These are phyloP conservation scores for Serranus cabrilla DNA, from an alignment of 2,797 vertebrate genomes.

Conservation along the genomic window DNA sequence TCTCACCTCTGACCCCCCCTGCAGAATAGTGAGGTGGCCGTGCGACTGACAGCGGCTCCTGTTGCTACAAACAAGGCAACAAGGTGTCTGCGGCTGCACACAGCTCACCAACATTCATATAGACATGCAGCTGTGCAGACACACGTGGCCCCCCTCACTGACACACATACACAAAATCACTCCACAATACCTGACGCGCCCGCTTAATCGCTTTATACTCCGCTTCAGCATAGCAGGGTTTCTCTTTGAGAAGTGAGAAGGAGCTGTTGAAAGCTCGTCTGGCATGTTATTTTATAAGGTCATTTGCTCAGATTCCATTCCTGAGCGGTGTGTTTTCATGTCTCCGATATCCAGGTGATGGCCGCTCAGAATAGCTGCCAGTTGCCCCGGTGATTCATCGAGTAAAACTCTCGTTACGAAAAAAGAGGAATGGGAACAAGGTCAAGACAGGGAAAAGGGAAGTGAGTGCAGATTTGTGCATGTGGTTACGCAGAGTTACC, in stretches of 20 bases:
- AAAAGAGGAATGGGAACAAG: background rate
- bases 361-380: slow-evolving; percentile 53
- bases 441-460: slow-evolving; percentile 33
- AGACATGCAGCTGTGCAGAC: slow-evolving; percentile 32
- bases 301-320: slow-evolving; percentile 55
- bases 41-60: slow-evolving; percentile 76
- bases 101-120: slow-evolving; percentile 25
- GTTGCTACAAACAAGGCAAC: slow-evolving; percentile 70
- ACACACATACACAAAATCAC: slow-evolving; percentile 34
- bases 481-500: background rate
- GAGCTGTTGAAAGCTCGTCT: slow-evolving; percentile 58
- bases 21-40: slow-evolving; percentile 63
- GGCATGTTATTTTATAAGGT: slow-evolving; percentile 61
- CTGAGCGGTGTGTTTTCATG: slow-evolving; percentile 46
- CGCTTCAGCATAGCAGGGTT: slow-evolving; percentile 17
- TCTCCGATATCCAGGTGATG: slow-evolving; percentile 64
- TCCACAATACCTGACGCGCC: slow-evolving; percentile 56
- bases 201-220: slow-evolving; percentile 44
- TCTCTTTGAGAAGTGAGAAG: slow-evolving; percentile 56
- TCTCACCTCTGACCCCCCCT: slow-evolving; percentile 69
- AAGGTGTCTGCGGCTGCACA: slow-evolving; percentile 24
- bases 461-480: slow-evolving; percentile 5
- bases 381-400: slow-evolving; percentile 36
- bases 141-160: slow-evolving; percentile 10
- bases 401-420: slow-evolving; percentile 10